Percentiles rank a stretch among this genome's conserved stretches.
Evolutionary conservation across 1,140 invertebrate genomes (phyloP).

Genomic region (Myzus persicae): DNA sequence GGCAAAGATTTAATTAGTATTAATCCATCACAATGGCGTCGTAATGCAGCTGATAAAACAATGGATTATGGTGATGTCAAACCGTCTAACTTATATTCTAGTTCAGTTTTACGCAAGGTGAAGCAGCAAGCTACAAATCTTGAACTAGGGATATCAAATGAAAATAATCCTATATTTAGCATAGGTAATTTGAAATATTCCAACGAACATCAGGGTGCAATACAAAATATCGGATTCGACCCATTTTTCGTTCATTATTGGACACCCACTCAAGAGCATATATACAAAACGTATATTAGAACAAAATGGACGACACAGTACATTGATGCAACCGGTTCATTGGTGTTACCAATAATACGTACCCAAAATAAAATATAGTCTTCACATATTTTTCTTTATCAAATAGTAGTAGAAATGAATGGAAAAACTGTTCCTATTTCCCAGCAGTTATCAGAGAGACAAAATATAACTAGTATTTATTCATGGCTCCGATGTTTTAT

Average conservation of each 20-base stretch:
- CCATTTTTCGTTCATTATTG: not conserved
- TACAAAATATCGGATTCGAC: not conserved
- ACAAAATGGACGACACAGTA: not conserved
- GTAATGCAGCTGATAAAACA: too few species aligned
- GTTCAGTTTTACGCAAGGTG: too few species aligned
- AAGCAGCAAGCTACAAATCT: too few species aligned
- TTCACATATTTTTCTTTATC: not conserved
- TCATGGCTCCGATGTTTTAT: not conserved
- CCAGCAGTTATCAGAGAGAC: not conserved
- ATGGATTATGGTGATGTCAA: too few species aligned
- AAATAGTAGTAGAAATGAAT: conserved; percentile 4
- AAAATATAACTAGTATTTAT: not conserved
- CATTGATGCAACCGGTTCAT: not conserved
- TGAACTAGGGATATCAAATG: too few species aligned
- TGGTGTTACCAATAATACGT: not conserved
- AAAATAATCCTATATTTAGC: too few species aligned
- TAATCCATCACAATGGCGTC: too few species aligned
- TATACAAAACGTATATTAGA: not conserved
- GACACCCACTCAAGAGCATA: not conserved
- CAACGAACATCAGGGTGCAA: too few species aligned
- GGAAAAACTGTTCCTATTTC: not conserved
- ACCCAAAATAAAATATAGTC: not conserved
- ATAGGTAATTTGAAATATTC: too few species aligned
- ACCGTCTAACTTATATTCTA: too few species aligned
- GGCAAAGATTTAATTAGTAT: too few species aligned